Base-by-base conservation (phyloP, 2,113 vertebrate species). In the Cinclus cinclus region DNA sequence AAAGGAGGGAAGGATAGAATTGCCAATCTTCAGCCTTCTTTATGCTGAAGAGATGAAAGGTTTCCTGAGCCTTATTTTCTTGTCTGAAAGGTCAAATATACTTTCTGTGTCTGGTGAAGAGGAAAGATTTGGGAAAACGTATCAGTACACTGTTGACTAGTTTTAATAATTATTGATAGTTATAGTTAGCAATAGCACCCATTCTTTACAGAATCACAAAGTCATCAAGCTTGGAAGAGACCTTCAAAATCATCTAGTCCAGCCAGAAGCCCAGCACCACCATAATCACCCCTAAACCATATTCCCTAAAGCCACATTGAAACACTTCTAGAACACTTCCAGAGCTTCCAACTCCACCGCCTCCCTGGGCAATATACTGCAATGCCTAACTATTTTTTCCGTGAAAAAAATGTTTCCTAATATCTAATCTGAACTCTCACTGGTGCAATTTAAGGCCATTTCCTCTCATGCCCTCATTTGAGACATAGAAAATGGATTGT, bases 61-160 rank as follows among this genome's bases (percentile, higher is more conserved):
- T 62, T 93, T 69, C 42, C 59, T 52, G 23, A 89, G 55, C 65
- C 7, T 92, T 56, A 33, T 78, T n/a, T 80, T 91, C 35, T 60
- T 89, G 27, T 49, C 33, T 9, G 33, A 85, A 91, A 69, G 25
- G 41, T 69, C 58, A 63, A 63, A 93, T 46, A 47, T 14, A 24
- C 4, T 86, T 89, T 82, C 24, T 44, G 17, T 52, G 27, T 77
- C 44, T 53, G 15, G 15, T 35, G 33, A 78, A 62, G 4, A 35
- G 21, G 44, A 76, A 73, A 65, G 22, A n/a, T 52, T 55, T 47
- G 3, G 5, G 35, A 12, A 68, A 71, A 50, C 0, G 2, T 79
- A 67, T 41, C 12, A 33, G 22, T 35, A 15, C 0, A 1, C 3
- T 49, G 16, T 70, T 2, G 1, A 53, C 13, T 35, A 52, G 8